Evolutionary conservation across 1,140 invertebrate species (phyloP).

Genomic region (Brachionus manjavacas): DNA sequence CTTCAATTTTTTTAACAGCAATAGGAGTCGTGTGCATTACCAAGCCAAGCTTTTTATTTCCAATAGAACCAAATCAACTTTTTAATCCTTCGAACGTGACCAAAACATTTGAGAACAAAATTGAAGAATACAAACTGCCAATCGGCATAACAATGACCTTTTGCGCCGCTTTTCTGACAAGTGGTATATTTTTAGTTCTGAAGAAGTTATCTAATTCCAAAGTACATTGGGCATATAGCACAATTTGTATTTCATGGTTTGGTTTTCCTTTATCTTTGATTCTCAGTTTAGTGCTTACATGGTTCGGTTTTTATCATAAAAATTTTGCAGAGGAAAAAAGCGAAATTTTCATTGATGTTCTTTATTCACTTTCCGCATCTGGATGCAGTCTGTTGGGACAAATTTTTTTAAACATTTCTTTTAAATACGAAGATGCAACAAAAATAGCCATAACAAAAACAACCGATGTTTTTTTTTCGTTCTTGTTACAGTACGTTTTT

Average conservation of each 20-base stretch:
- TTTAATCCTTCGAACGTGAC: neutral
- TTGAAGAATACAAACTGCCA: neutral
- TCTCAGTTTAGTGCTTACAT: neutral
- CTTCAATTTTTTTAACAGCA: slow-evolving; percentile 22
- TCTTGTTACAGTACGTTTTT: slow-evolving; percentile 8
- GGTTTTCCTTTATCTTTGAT: slow-evolving; percentile 3
- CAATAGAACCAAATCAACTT: neutral
- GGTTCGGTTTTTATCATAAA: neutral
- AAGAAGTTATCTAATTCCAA: slow-evolving; percentile 26
- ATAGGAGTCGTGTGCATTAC: slow-evolving; percentile 13
- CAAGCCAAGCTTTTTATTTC: slow-evolving; percentile 36
- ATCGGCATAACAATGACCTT: slow-evolving; percentile 14
- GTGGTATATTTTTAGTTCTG: neutral
- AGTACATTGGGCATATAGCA: slow-evolving; percentile 31
- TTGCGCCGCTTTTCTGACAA: neutral
- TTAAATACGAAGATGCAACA: slow-evolving; percentile 37
- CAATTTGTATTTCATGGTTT: slow-evolving; percentile 20
- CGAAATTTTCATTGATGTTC: neutral
- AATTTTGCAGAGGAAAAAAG: neutral
- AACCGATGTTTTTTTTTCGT: slow-evolving; percentile 34
- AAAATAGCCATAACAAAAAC: slow-evolving; percentile 38
- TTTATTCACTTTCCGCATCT: neutral
- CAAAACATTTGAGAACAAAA: neutral
- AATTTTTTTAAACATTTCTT: slow-evolving; percentile 16
- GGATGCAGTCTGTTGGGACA: neutral